A percentile compares a stretch with the other conserved stretches of the same genome.
phyloP scores from a whole-genome alignment of 2,888 invertebrate species.

The Stomorhina lunata region DNA sequence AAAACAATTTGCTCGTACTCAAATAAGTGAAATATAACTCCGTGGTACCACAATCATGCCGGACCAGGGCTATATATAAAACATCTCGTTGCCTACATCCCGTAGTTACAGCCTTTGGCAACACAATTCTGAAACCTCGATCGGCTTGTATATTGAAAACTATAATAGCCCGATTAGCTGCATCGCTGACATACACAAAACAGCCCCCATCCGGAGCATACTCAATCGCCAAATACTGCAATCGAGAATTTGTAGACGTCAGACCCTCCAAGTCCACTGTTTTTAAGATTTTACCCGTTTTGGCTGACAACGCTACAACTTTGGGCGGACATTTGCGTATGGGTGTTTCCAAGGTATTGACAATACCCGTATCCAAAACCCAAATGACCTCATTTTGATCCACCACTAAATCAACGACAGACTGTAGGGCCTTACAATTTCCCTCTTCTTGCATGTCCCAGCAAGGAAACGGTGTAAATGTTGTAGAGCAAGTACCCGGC shows the following conservation, averaged over 20 bases:
- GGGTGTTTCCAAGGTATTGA: constrained; percentile 85
- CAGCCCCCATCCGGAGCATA: constrained; percentile 83
- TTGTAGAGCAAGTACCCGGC: constrained; percentile 80
- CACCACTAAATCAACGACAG: constrained; percentile 84
- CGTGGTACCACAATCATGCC: constrained; percentile 82
- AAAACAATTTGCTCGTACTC: constrained; percentile 83
- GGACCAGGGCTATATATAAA: constrained; percentile 84
- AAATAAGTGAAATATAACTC: constrained; percentile 84
- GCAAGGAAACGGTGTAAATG: constrained; percentile 83
- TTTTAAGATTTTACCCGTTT: constrained; percentile 83
- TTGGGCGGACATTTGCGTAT: constrained; percentile 85
- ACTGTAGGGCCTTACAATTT: constrained; percentile 84
- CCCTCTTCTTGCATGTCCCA: constrained; percentile 84
- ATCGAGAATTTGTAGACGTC: constrained; percentile 82
- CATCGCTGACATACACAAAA: constrained; percentile 85
- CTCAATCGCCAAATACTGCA: constrained; percentile 87
- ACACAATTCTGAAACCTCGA: constrained; percentile 84
- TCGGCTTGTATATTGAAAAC: constrained; percentile 85
- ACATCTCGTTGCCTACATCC: constrained; percentile 83
- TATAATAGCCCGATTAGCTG: constrained; percentile 84
- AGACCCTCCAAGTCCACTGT: constrained; percentile 83
- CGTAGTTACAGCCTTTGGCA: constrained; percentile 82
- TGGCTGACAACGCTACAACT: constrained; percentile 83
- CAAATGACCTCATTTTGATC: constrained; percentile 85
- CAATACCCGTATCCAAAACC: constrained; percentile 86